phyloP scores from a whole-genome alignment of 2,113 vertebrate species.

The Entomyzon cyanotis region DNA sequence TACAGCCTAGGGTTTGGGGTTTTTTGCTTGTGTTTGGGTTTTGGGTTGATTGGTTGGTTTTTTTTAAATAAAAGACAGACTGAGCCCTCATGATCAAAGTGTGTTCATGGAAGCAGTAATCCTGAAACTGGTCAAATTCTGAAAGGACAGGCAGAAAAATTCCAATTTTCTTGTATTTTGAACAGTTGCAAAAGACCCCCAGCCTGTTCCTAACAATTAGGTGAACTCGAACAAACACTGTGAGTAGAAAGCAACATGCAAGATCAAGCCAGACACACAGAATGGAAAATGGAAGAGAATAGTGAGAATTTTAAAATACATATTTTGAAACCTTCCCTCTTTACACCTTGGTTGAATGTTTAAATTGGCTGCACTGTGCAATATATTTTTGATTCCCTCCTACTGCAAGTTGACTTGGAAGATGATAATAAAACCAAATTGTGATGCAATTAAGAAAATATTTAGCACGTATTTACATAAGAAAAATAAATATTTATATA shows the following conservation, averaged over 20 bases:
- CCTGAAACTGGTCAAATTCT: background rate
- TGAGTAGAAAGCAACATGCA: background rate
- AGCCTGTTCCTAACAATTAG: background rate
- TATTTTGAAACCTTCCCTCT: background rate
- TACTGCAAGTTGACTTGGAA: background rate
- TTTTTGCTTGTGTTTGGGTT: background rate
- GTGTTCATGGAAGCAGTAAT: background rate
- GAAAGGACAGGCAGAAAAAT: background rate
- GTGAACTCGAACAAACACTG: background rate
- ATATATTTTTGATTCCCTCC: background rate
- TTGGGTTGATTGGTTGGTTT: background rate
- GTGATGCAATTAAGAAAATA: background rate
- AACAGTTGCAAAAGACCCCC: background rate
- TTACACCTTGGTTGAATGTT: background rate
- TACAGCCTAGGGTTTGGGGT: background rate
- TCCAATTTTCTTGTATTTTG: background rate
- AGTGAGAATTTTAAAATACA: background rate
- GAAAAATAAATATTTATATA: background rate
- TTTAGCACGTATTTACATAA: background rate
- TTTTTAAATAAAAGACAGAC: background rate
- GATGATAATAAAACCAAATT: background rate
- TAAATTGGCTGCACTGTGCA: background rate
- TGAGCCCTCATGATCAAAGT: background rate
- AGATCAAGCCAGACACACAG: background rate
- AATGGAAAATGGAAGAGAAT: background rate